phyloP scores from a whole-genome alignment of 2,888 invertebrate genomes.

The Lucinisca nassula region DNA sequence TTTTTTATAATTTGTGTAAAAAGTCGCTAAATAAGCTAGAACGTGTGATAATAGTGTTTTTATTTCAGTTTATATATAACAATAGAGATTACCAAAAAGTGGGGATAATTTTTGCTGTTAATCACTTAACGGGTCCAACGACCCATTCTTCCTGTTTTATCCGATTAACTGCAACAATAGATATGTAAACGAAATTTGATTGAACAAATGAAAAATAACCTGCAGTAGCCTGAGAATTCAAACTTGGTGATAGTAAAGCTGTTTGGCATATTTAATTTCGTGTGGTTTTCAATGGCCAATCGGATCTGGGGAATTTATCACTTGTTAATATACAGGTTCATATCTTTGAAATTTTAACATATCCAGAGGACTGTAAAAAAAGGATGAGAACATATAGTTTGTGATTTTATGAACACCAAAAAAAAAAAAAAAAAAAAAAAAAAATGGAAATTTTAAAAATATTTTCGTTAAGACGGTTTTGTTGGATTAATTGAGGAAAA shows the following conservation, averaged over 20 bases:
- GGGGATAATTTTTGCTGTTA: conserved; percentile 16
- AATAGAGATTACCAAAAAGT: conserved; percentile 11
- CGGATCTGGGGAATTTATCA: neutral
- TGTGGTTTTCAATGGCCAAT: conserved; percentile 23
- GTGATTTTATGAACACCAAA: too few species aligned
- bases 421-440: too few species aligned
- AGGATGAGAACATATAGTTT: too few species aligned
- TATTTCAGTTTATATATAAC: neutral
- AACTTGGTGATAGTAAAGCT: conserved; percentile 29
- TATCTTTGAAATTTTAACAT: too few species aligned
- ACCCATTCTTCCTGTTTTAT: conserved; percentile 36
- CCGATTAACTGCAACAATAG: conserved; percentile 17
- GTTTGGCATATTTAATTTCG: conserved; percentile 25
- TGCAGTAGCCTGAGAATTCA: neutral
- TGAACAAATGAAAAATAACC: conserved; percentile 17
- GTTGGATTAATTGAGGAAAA: too few species aligned
- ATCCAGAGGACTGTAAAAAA: too few species aligned
- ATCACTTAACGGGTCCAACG: conserved; percentile 58
- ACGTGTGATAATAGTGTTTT: conserved; percentile 11
- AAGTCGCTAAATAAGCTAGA: neutral
- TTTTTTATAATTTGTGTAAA: neutral
- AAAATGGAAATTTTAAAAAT: too few species aligned
- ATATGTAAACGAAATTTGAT: conserved; percentile 6
- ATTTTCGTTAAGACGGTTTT: too few species aligned
- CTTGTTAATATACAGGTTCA: too few species aligned